phyloP scores from a whole-genome alignment of 2,113 vertebrate species.

The Poeciliopsis turrubarensis region DNA sequence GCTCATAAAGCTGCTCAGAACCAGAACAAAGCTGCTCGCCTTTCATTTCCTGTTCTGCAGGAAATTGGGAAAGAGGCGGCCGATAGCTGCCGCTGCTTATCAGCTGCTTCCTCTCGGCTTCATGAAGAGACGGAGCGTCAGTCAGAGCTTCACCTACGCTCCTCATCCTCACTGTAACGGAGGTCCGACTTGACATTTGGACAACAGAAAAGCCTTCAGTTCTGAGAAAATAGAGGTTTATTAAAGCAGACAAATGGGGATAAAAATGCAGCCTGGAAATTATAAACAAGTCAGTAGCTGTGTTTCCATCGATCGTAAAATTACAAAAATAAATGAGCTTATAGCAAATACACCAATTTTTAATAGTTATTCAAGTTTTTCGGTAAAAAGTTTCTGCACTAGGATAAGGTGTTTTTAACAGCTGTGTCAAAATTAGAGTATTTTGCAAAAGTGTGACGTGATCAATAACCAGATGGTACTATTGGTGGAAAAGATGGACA shows the following conservation, averaged over 20 bases:
- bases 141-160: conserved; percentile 13
- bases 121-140: conserved; percentile 24
- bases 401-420: too few relatives aligned
- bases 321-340: too few relatives aligned
- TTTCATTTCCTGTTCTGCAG: conserved; percentile 96
- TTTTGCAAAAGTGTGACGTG: too few relatives aligned
- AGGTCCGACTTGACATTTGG: too few relatives aligned
- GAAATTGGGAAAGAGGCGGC: conserved; percentile 86
- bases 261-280: background rate
- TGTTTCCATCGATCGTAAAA: too few relatives aligned
- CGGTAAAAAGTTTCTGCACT: too few relatives aligned
- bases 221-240: background rate
- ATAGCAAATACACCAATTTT: too few relatives aligned
- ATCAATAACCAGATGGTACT: too few relatives aligned
- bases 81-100: conserved; percentile 71
- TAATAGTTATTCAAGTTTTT: too few relatives aligned
- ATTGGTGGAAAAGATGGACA: too few relatives aligned
- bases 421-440: too few relatives aligned
- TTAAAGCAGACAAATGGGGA: background rate
- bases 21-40: conserved; percentile 67
- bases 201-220: background rate
- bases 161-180: background rate
- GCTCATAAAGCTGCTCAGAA: conserved; percentile 67
- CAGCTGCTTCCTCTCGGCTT: conserved; percentile 31
- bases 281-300: background rate